Base-by-base conservation (phyloP, 2,888 invertebrate genomes). In the Ornithoptera priamus region DNA sequence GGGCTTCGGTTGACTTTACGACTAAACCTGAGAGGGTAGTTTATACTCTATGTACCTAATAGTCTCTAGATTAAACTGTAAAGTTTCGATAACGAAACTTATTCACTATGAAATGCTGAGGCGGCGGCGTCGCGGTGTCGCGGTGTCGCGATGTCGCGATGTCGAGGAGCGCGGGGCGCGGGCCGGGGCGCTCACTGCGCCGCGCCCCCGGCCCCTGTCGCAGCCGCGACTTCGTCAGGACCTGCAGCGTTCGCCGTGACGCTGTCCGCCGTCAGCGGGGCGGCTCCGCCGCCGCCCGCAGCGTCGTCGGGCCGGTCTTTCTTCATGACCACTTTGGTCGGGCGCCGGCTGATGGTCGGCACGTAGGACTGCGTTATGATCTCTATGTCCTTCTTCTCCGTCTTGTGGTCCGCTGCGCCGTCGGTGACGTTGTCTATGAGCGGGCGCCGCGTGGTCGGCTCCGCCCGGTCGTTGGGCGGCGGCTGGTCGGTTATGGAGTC, bases 81-180 rank as follows among this genome's bases (percentile, higher is more conserved):
- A 76, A 86, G 89, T 89, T 90, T 88, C 90, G 83, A 87, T 81
- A 88, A 87, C 82, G 90, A 90, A 90, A 90, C 90, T 83, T 89
- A 89, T 81, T 86, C 77, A 79, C 88, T 89, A 88, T 81, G 81
- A 89, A 90, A 90, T 90, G 89, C 90, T 88, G 82, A 85, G 85
- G 85, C 84, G 87, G 90, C 76, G 81, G 80, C 73, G 39, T 6
- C 39, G 39, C 39, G 39, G 39, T 2, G 39, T 30, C 30, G 30
- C 24, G 3, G 7, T n/a, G n/a, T n/a, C n/a, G n/a, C n/a, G n/a
- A n/a, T n/a, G 39, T 6, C 39, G 39, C 39, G 39, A 10, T 2
- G 39, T 30, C 30, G 30, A n/a, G n/a, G n/a, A n/a, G 39, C 39
- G 10, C 39, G 1, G 39, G 39, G 10, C 39, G 39, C 39, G 8